Evolutionary conservation across 2,888 invertebrate species (phyloP).

Genomic region (Drosophila seclusa): DNA sequence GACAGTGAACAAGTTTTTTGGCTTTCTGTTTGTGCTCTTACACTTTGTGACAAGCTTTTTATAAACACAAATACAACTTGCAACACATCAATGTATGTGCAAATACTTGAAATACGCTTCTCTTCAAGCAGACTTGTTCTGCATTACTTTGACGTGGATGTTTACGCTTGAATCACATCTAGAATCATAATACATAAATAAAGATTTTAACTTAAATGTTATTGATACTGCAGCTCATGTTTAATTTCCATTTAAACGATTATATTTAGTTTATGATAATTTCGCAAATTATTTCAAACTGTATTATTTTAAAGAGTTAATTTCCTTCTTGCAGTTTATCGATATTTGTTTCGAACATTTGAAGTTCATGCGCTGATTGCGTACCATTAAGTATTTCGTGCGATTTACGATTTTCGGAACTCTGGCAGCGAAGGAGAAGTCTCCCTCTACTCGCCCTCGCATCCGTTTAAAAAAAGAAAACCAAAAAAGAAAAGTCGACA

Average conservation of each 20-base stretch:
- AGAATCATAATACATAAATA: background rate
- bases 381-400: constrained; percentile 13
- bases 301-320: background rate
- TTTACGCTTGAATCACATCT: background rate
- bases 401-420: constrained; percentile 58
- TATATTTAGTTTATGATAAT: background rate
- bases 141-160: constrained; percentile 1
- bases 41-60: constrained; percentile 42
- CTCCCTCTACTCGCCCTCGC: constrained; percentile 12
- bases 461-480: constrained; percentile 15
- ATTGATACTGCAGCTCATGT: background rate
- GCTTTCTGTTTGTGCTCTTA: constrained; percentile 36
- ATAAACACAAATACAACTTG: constrained; percentile 17
- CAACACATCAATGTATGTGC: constrained; percentile 7
- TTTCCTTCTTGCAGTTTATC: background rate
- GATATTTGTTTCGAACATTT: constrained; percentile 7
- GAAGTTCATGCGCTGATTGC: constrained; percentile 6
- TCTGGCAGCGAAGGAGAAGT: constrained; percentile 23
- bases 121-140: constrained; percentile 13
- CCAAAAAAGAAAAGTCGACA: background rate
- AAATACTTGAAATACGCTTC: constrained; percentile 19
- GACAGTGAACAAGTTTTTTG: constrained; percentile 47
- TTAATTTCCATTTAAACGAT: background rate
- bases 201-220: background rate
- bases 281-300: background rate